These are phyloP conservation scores for Ophion slaviceki DNA, from an alignment of 2,888 invertebrate species.

Conservation along the genomic window DNA sequence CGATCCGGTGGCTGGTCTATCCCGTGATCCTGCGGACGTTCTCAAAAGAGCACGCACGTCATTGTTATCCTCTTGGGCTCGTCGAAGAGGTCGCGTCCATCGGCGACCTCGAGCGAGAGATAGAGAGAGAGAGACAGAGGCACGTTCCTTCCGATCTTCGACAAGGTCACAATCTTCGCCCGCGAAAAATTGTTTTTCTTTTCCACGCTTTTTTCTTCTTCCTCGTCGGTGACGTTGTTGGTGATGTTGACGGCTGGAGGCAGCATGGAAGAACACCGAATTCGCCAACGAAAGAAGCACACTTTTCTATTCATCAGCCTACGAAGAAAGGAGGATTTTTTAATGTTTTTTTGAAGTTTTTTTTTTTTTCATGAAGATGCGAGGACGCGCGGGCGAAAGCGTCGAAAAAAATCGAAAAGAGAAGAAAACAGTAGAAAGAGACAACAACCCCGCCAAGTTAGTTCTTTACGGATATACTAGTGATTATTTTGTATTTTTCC, in stretches of 20 bases:
- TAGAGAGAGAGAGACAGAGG: neutral
- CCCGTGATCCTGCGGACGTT: slow-evolving; percentile 56
- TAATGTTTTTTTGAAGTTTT: neutral
- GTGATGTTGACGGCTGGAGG: neutral
- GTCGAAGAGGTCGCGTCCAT: neutral
- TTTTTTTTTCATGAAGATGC: neutral
- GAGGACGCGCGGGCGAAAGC: slow-evolving; percentile 15
- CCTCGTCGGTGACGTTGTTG: neutral
- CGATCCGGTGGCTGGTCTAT: slow-evolving; percentile 68
- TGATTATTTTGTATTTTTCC: slow-evolving; percentile 51
- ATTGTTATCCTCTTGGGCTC: slow-evolving; percentile 23
- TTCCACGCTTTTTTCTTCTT: slow-evolving; percentile 16
- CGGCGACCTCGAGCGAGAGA: neutral
- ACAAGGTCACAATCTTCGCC: neutral
- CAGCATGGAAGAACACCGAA: neutral
- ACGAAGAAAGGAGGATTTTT: neutral
- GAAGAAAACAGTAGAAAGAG: neutral
- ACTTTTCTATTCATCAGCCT: neutral
- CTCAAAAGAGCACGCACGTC: slow-evolving; percentile 1
- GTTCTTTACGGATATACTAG: slow-evolving; percentile 56
- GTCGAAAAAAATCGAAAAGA: slow-evolving; percentile 25
- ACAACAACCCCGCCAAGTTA: slow-evolving; percentile 46
- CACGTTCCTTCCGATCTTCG: neutral
- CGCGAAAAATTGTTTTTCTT: slow-evolving; percentile 34
- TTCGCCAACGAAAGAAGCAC: neutral